Conservation (phyloP, 64 coral and sea anemone genomes). For the Cladopsammia gracilis region DNA sequence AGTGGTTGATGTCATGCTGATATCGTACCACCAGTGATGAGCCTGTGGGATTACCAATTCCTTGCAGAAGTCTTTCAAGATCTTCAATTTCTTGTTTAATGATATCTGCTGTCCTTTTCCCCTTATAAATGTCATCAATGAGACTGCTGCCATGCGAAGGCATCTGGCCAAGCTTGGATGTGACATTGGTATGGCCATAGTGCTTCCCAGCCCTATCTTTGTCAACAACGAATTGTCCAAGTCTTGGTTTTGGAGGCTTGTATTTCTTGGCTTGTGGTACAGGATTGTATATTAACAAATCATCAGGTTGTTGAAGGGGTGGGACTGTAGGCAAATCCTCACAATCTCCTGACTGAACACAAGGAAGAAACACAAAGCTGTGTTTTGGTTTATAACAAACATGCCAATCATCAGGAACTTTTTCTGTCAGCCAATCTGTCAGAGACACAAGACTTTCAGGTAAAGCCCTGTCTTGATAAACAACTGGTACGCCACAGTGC, state of each 20-base stretch:
- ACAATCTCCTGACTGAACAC: conserved; percentile 1
- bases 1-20: conserved; percentile 77
- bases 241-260: conserved; percentile 56
- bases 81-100: conserved; percentile 77
- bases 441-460: conserved; percentile 10
- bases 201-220: neutral
- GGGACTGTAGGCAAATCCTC: conserved; percentile 31
- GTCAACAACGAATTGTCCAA: neutral
- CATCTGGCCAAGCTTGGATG: neutral
- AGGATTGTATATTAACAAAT: conserved; percentile 15
- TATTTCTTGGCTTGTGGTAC: conserved; percentile 33
- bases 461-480: conserved; percentile 54
- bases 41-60: conserved; percentile 77
- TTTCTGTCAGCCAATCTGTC: conserved; percentile 49
- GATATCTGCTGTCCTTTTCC: conserved; percentile 65
- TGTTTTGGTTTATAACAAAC: conserved; percentile 3
- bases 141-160: neutral
- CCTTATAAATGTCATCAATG: neutral
- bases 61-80: conserved; percentile 69
- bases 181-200: neutral
- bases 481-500: neutral
- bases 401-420: conserved; percentile 40
- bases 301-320: conserved; percentile 19
- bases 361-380: conserved; percentile 68
- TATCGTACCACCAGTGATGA: conserved; percentile 76